A percentile compares a stretch with the other conserved stretches of the same genome.
Evolutionary conservation across 2,888 invertebrate genomes (phyloP).

Genomic region (Noctua comes): DNA sequence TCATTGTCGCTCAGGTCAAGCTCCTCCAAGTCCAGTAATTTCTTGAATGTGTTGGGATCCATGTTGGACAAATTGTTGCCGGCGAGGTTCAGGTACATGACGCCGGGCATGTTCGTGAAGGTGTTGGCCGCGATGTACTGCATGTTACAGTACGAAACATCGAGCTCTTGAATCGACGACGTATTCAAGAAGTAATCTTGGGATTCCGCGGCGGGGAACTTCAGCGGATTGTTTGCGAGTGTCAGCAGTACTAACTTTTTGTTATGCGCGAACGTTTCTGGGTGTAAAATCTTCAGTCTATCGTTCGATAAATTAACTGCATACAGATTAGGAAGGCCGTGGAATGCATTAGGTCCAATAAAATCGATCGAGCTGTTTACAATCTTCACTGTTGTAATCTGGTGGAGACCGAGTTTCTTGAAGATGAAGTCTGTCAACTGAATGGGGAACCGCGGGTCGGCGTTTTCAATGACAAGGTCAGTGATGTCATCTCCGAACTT

Average conservation of each 20-base stretch:
- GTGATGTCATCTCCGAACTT: constrained; percentile 92
- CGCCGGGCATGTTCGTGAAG: constrained; percentile 91
- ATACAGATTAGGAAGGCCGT: constrained; percentile 92
- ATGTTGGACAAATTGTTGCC: constrained; percentile 92
- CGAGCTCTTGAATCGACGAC: constrained; percentile 92
- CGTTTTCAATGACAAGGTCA: constrained; percentile 92
- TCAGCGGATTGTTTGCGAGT: constrained; percentile 92
- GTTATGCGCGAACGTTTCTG: constrained; percentile 93
- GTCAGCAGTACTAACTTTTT: constrained; percentile 92
- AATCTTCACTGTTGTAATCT: constrained; percentile 92
- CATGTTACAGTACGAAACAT: constrained; percentile 93
- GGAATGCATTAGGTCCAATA: constrained; percentile 93
- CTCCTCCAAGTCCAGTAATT: constrained; percentile 92
- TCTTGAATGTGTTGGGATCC: constrained; percentile 91
- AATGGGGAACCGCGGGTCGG: constrained; percentile 90
- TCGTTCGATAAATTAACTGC: constrained; percentile 93
- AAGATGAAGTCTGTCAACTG: constrained; percentile 91
- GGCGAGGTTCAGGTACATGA: constrained; percentile 92
- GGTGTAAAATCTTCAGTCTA: constrained; percentile 92
- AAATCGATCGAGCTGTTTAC: constrained; percentile 92
- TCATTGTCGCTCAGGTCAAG: constrained; percentile 93
- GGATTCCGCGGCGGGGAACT: constrained; percentile 82
- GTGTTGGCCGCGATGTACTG: constrained; percentile 91
- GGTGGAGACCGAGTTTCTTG: constrained; percentile 91
- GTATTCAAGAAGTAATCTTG: constrained; percentile 90